A percentile compares a stretch with the other conserved stretches of the same genome.
Conservation (phyloP, 2,888 invertebrate genomes). For the Mythimna lalbum region DNA sequence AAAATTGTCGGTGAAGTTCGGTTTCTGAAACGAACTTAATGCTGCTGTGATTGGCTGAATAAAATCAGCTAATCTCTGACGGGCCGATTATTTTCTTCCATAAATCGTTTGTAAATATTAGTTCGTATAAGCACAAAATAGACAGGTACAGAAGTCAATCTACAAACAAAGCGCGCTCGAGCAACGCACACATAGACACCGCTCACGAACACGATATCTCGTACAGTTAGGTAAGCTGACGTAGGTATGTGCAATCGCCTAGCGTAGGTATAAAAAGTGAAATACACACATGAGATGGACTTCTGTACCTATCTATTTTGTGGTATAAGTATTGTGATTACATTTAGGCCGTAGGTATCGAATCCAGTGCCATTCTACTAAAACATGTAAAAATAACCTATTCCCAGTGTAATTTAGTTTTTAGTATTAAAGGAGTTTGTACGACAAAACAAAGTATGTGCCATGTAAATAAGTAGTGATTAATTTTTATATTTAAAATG, state of each 20-base stretch:
- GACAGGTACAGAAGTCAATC: too few species aligned
- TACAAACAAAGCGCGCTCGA: too few species aligned
- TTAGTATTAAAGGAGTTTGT: conserved; percentile 59
- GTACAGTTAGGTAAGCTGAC: too few species aligned
- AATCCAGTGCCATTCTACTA: conserved; percentile 79
- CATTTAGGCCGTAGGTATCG: conserved; percentile 58
- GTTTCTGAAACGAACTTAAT: not conserved
- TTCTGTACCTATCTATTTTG: too few species aligned
- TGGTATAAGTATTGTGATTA: conserved; percentile 64
- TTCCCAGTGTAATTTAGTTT: conserved; percentile 54
- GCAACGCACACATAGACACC: too few species aligned
- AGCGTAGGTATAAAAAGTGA: too few species aligned
- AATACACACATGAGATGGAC: too few species aligned
- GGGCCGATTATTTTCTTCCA: not conserved
- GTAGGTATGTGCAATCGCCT: too few species aligned
- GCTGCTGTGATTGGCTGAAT: not conserved
- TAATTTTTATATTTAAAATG: conserved; percentile 51
- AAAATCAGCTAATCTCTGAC: not conserved
- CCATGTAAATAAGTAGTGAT: conserved; percentile 83
- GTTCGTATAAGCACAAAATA: too few species aligned
- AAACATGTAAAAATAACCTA: conserved; percentile 69
- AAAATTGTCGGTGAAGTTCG: too few species aligned
- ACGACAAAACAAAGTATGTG: conserved; percentile 82
- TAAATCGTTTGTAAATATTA: conserved; percentile 11
- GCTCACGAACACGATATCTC: too few species aligned